Evolutionary conservation across 2,113 vertebrate species (phyloP), one percentile per base, ranked within the genome.

Genomic region (Sander vitreus): DNA sequence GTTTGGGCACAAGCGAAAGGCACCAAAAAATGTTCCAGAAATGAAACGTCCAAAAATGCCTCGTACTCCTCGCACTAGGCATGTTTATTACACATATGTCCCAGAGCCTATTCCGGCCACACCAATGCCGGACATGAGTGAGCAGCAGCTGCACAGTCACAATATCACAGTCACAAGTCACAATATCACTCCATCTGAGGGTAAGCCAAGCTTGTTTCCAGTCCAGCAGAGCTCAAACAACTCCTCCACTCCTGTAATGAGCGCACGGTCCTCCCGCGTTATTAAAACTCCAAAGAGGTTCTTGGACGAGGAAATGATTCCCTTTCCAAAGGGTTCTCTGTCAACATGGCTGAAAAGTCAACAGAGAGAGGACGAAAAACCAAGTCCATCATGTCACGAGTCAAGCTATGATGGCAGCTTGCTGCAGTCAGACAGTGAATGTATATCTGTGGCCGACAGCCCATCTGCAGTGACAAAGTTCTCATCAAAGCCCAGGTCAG

Each of bases 251-350:
- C 93, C 95, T 3, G 87, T 96, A 73, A 93, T 92, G 33, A 97
- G 95, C 3, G 96, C 91, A 36, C 95, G 97, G 27, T 97, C 97
- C 21, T 96, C 97, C 18, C 94, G 97, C 0, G 90, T 97, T 73
- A 98, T 98, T 84, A 97, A 96, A 92, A 91, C 95, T 12, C 97
- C 97, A 5, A 96, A 96, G 76, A 95, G 97, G 80, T 98, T 98
- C 89, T 93, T 97, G 89, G 96, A 98, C 9, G 96, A 96, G 62
- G 95, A 96, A 39, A 83, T 92, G 9, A 92, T 95, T 76, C 85
- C 92, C 30, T 93, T 93, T 68, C 89, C 92, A 12, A 91, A 84
- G 73, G 83, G 54, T 70, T 87, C 83, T 87, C 59, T 85, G 12
- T 91, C 93, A 66, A 86, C 92, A 3, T 92, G 83, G 80, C 74